Evolutionary conservation across 2,113 vertebrate genomes (phyloP), one percentile per base, ranked within the genome.

Genomic region (Eidolon helvum): DNA sequence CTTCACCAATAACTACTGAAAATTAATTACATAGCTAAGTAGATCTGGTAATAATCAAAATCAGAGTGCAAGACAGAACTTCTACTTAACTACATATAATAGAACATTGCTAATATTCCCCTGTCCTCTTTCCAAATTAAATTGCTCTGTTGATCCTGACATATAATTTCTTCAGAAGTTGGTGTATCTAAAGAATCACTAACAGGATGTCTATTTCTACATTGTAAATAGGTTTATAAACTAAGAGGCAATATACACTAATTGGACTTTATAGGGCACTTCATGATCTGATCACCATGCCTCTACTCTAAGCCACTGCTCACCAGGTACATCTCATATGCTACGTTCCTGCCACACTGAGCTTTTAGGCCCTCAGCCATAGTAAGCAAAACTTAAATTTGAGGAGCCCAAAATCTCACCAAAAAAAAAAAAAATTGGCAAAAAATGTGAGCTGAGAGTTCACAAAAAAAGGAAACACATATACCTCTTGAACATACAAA

Each of bases 131-230:
- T 82, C 57, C 82, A 91, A 66, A 86, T 65, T 69, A 72, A 91
- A 85, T 21, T 45, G 75, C 40, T 85, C 71, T 83, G 74, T 26
- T 88, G 50, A 83, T 66, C 38, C 90, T 69, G 72, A 95, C 19
- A 82, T 11, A 33, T 11, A 84, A 96, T 88, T 35, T 92, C n/a
- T 74, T 92, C 53, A 71, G 65, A 94, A 85, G 22, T 91, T 50
- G 91, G 61, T 95, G 10, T 0, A 22, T 30, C 61, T 69, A 26
- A 74, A 88, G n/a, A 68, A 43, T 50, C 68, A 33, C 50, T 83
- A 77, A 88, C 1, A 84, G 35, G 35, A 14, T 22, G 43, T 26
- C 65, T 65, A 33, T 35, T 57, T 68, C 35, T 91, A 21, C n/a
- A 30, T 26, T 21, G 61, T 75, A 57, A 50, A 71, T 18, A 61